phyloP scores from a whole-genome alignment of 1,140 invertebrate genomes.

The Yoshiicerus persimilis region DNA sequence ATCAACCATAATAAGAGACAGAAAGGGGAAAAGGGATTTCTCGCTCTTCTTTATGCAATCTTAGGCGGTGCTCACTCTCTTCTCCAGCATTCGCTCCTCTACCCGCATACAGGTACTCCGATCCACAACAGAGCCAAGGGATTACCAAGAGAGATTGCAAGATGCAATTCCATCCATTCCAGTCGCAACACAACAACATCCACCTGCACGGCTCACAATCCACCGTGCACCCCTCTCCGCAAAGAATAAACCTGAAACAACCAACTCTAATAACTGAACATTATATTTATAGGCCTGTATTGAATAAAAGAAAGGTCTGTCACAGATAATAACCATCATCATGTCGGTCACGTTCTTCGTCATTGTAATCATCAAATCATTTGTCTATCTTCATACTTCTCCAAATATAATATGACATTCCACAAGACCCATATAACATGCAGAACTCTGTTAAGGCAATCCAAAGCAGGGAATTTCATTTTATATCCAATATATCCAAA shows the following conservation, averaged over 20 bases:
- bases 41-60: not conserved
- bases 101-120: too few relatives aligned
- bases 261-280: not conserved
- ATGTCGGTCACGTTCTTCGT: conserved; percentile 38
- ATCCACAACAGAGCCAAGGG: not conserved
- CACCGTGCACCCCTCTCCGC: not conserved
- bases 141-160: not conserved
- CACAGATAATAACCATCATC: conserved; percentile 1
- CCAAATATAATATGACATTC: not conserved
- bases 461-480: too few relatives aligned
- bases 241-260: not conserved
- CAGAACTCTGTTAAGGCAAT: too few relatives aligned
- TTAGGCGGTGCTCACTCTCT: not conserved
- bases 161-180: not conserved
- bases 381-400: not conserved
- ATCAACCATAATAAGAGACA: not conserved
- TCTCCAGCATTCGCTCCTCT: not conserved
- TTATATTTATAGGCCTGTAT: not conserved
- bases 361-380: conserved; percentile 33
- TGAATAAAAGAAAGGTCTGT: not conserved
- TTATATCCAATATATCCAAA: too few relatives aligned
- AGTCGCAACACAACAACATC: not conserved
- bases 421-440: not conserved
- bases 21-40: not conserved
- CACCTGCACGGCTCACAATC: not conserved